These are phyloP conservation scores for Diorhabda sublineata DNA, from an alignment of 1,140 invertebrate species.

Conservation along the genomic window DNA sequence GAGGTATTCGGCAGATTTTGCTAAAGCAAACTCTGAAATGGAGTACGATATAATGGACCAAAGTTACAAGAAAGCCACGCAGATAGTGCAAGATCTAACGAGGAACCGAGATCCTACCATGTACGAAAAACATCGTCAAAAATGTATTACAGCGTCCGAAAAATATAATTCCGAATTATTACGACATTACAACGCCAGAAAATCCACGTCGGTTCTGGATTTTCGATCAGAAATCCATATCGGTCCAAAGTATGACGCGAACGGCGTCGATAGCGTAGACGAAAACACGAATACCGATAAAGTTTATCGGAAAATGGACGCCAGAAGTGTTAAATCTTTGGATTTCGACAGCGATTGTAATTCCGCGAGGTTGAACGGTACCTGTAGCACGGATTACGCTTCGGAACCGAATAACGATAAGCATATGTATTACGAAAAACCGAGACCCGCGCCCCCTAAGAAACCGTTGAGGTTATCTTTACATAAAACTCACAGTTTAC, in stretches of 20 bases:
- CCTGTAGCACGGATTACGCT: constrained; percentile 49
- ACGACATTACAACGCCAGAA: constrained; percentile 43
- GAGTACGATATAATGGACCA: constrained; percentile 40
- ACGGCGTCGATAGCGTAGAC: constrained; percentile 39
- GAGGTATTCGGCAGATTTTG: constrained; percentile 27
- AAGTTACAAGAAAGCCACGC: constrained; percentile 45
- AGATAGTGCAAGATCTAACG: constrained; percentile 45
- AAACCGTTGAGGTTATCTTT: constrained; percentile 78
- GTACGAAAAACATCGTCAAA: constrained; percentile 42
- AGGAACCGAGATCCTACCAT: constrained; percentile 39
- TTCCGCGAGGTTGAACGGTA: constrained; percentile 45
- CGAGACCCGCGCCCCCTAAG: constrained; percentile 71
- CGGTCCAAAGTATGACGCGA: constrained; percentile 40
- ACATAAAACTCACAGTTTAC: constrained; percentile 74
- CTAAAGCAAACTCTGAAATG: constrained; percentile 32
- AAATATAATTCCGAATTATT: constrained; percentile 44
- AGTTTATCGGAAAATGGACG: constrained; percentile 48
- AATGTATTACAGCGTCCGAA: constrained; percentile 44
- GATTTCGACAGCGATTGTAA: constrained; percentile 64
- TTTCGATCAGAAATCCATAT: constrained; percentile 44
- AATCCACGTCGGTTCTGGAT: constrained; percentile 45
- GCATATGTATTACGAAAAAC: constrained; percentile 45
- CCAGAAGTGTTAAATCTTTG: constrained; percentile 59
- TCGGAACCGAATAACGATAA: constrained; percentile 55
- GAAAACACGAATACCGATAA: constrained; percentile 26